Evolutionary conservation across 2,888 invertebrate species (phyloP).

Genomic region (Morinoia aosen): DNA sequence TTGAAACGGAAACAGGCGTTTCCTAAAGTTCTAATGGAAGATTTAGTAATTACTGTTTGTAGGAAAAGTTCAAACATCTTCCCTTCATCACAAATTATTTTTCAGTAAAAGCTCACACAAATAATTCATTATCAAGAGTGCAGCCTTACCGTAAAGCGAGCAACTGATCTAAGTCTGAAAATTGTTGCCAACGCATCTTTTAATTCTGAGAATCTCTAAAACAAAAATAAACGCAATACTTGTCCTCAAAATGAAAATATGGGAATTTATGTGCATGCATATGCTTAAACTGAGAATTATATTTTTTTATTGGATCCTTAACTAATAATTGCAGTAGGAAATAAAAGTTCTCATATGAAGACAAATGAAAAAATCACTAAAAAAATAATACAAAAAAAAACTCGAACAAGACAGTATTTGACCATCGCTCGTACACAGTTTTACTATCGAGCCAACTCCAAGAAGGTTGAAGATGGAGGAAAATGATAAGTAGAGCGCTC

Average conservation of each 20-base stretch:
- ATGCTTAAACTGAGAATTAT: too few species aligned
- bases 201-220: too few species aligned
- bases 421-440: background rate
- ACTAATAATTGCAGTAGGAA: background rate
- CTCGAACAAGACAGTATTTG: background rate
- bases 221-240: too few species aligned
- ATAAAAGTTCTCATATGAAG: background rate
- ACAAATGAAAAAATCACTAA: background rate
- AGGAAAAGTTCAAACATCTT: background rate
- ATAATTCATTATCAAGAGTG: too few species aligned
- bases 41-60: background rate
- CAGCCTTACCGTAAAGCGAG: too few species aligned
- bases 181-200: background rate
- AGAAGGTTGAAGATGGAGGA: background rate
- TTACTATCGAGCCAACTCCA: background rate
- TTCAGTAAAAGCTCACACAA: too few species aligned
- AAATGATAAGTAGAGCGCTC: background rate
- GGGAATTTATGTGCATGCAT: too few species aligned
- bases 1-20: background rate
- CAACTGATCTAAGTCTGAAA: background rate
- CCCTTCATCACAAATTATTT: background rate
- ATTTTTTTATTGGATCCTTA: too few species aligned
- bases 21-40: background rate
- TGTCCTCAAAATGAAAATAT: too few species aligned
- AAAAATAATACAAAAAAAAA: background rate